Evolutionary conservation across 2,888 invertebrate genomes (phyloP).

Genomic region (Ametastegia equiseti): DNA sequence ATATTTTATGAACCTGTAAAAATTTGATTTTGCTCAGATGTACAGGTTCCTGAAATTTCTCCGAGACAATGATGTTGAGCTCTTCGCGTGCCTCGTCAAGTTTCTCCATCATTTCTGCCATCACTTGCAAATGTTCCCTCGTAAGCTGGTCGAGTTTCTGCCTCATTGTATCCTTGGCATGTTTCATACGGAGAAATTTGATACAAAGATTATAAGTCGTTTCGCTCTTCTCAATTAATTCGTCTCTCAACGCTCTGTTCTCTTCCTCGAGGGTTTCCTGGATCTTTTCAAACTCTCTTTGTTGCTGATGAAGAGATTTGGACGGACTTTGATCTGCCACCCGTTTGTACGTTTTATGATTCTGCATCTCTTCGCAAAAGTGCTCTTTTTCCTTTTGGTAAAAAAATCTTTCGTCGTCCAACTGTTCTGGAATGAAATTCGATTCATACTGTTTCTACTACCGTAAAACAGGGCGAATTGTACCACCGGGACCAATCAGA

Average conservation of each 20-base stretch:
- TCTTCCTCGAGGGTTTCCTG: constrained; percentile 59
- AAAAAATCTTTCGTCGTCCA: constrained; percentile 78
- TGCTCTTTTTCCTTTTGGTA: constrained; percentile 79
- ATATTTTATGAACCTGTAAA: constrained; percentile 59
- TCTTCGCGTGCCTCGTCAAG: constrained; percentile 66
- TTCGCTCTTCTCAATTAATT: constrained; percentile 60
- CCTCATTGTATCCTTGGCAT: constrained; percentile 62
- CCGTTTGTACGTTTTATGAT: constrained; percentile 69
- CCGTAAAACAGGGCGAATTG: too few relatives aligned
- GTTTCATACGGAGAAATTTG: constrained; percentile 67
- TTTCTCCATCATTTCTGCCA: constrained; percentile 68
- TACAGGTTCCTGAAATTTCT: constrained; percentile 65
- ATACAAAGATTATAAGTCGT: constrained; percentile 64
- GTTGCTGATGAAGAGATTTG: constrained; percentile 55
- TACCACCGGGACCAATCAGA: too few relatives aligned
- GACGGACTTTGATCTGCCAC: constrained; percentile 54
- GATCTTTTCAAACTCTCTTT: constrained; percentile 55
- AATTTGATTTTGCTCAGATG: constrained; percentile 65
- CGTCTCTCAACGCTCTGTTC: constrained; percentile 58
- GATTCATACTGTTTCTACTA: constrained; percentile 48
- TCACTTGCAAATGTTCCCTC: constrained; percentile 64
- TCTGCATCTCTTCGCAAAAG: constrained; percentile 77
- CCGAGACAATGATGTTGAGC: constrained; percentile 64
- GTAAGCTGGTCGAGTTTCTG: constrained; percentile 62
- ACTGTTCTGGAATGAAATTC: constrained; percentile 73